Base-by-base conservation (phyloP, 2,888 invertebrate genomes). In the Papilio elwesi region DNA sequence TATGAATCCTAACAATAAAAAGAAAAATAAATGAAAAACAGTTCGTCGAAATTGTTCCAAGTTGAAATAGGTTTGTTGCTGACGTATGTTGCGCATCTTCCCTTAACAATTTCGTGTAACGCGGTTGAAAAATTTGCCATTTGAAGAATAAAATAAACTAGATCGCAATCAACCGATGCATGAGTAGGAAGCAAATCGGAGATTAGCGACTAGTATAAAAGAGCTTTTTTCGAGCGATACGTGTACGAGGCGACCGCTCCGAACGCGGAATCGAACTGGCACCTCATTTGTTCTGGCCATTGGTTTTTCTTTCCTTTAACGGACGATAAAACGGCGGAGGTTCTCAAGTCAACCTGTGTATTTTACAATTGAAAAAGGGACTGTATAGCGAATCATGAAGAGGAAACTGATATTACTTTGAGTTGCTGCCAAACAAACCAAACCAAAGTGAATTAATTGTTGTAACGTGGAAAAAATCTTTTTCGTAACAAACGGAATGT, bases 121-220 rank as follows among this genome's bases (percentile, higher is more conserved):
- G n/a, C n/a, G n/a, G n/a, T n/a, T n/a, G n/a, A n/a, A n/a, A n/a
- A n/a, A n/a, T n/a, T n/a, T n/a, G n/a, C n/a, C n/a, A 38, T 43
- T 38, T 43, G 38, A 59, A 43, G 38, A 64, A n/a, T 6, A 12
- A 26, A 12, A 36, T 11, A 13, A 38, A 59, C 38, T 51, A 49
- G 48, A 65, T 49, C 65, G 51, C 65, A 51, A 65, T 65, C 36
- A 26, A 3, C 26, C 26, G 1, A 13, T 16, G 49, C 49, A 65
- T 65, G 49, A 65, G 49, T 49, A 15, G n/a, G 49, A 36, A 57
- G 47, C 47, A 52, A 53, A n/a, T 53, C 15, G 26, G 47, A 63
- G 47, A 64, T 70, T 63, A 70, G 47, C 47, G 47, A 63, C 16
- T 64, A 7, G 51, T 47, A 63, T 26, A 48, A 64, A 70, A 52